phyloP scores from a whole-genome alignment of 2,113 vertebrate genomes.

The Myiozetetes cayanensis region DNA sequence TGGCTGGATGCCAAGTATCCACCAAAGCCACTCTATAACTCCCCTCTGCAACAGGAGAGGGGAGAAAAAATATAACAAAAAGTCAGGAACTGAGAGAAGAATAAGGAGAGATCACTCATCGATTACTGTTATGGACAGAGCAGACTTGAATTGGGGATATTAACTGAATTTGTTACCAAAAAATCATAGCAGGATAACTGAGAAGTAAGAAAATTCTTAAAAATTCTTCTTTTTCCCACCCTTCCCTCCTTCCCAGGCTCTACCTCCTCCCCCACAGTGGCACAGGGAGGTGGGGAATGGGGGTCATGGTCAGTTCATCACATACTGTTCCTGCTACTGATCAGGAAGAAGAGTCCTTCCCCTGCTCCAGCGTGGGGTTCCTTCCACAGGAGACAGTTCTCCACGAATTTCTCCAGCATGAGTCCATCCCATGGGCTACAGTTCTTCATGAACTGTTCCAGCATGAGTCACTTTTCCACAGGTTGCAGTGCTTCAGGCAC shows the following conservation, averaged over 20 bases:
- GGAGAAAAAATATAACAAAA: not conserved
- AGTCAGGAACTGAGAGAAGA: not conserved
- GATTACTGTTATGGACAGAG: not conserved
- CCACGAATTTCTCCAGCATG: not conserved
- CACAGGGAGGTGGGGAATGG: not conserved
- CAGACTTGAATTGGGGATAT: not conserved
- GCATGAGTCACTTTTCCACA: rapidly evolving
- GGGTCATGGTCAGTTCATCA: not conserved
- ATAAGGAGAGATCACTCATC: not conserved
- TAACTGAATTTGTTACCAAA: not conserved
- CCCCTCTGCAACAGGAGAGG: rapidly evolving
- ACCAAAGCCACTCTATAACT: not conserved
- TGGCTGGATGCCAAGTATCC: not conserved
- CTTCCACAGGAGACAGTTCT: not conserved
- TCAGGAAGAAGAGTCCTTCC: not conserved
- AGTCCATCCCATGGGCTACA: not conserved
- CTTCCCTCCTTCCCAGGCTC: not conserved
- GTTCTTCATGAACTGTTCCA: not conserved
- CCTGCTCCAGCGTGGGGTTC: not conserved
- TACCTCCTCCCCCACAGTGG: not conserved
- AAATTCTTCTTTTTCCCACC: too few relatives aligned
- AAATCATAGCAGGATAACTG: not conserved
- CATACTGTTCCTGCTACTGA: not conserved
- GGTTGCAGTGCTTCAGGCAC: not conserved
- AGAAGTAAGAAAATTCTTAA: not conserved